A percentile compares a stretch with the other conserved stretches of the same genome.
Evolutionary conservation across 1,140 invertebrate genomes (phyloP).

Genomic region (Cylas formicarius): DNA sequence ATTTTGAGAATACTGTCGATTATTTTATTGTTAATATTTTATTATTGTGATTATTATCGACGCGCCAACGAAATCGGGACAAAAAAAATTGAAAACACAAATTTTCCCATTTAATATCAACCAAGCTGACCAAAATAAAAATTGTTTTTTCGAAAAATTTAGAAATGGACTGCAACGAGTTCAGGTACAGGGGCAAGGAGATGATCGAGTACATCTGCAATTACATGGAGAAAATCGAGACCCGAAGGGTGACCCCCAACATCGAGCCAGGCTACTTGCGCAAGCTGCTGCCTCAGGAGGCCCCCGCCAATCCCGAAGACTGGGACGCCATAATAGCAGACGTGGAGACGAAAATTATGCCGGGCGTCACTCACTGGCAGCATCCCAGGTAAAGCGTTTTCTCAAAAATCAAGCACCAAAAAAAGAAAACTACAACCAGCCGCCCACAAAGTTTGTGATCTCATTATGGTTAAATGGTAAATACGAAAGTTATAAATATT

Average conservation of each 20-base stretch:
- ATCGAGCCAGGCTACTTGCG: slow-evolving; percentile 90
- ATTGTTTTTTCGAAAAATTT: slow-evolving; percentile 13
- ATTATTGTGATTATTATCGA: not conserved
- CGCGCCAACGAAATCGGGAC: not conserved
- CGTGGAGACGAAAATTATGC: slow-evolving; percentile 95
- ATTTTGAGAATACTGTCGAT: not conserved
- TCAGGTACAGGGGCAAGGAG: slow-evolving; percentile 82
- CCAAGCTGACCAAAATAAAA: not conserved
- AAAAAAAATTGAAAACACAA: not conserved
- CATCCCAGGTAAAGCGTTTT: slow-evolving; percentile 65
- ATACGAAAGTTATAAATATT: no score
- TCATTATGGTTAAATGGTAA: no score
- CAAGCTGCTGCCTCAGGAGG: slow-evolving; percentile 69
- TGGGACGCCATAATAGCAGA: slow-evolving; percentile 93
- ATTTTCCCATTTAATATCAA: not conserved
- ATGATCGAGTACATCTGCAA: slow-evolving; percentile 98
- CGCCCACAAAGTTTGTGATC: no score
- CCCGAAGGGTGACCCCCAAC: slow-evolving; percentile 77
- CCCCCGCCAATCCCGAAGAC: slow-evolving; percentile 79
- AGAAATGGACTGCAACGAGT: slow-evolving; percentile 89
- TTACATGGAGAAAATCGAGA: slow-evolving; percentile 81
- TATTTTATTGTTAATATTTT: not conserved
- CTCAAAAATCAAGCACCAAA: no score
- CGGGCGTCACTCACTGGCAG: slow-evolving; percentile 98
- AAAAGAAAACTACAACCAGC: no score